A percentile compares a stretch with the other conserved stretches of the same genome.
Evolutionary conservation across 2,888 invertebrate genomes (phyloP).

Genomic region (Coenonympha arcania): DNA sequence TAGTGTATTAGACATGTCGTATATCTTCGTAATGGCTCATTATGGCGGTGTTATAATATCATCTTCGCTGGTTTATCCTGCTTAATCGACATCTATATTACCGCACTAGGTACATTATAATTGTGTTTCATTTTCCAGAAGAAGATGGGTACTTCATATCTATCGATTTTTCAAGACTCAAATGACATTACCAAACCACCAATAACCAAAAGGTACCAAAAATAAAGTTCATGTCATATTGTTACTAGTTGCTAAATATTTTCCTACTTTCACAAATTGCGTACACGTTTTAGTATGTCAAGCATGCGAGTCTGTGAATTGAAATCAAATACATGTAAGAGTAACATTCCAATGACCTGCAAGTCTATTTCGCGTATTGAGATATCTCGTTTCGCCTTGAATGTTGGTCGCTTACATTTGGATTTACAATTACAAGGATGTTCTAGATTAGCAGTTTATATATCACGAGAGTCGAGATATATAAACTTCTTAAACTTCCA

Average conservation of each 20-base stretch:
- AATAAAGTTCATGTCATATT: no score
- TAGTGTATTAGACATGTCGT: constrained; percentile 17
- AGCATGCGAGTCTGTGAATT: constrained; percentile 8
- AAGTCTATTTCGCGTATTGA: constrained; percentile 13
- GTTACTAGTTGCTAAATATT: neutral
- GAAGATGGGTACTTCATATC: no score
- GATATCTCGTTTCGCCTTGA: constrained; percentile 13
- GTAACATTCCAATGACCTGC: constrained; percentile 15
- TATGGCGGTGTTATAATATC: constrained; percentile 25
- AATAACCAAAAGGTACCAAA: no score
- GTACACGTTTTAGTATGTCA: constrained; percentile 8
- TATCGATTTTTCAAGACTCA: no score
- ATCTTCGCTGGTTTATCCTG: constrained; percentile 12
- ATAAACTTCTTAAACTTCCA: neutral
- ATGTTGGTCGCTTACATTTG: constrained; percentile 10
- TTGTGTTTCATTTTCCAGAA: no score
- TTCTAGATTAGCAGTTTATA: no score
- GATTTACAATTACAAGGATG: neutral
- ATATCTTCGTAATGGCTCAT: constrained; percentile 33
- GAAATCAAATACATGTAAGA: constrained; percentile 14
- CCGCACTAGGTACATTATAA: no score
- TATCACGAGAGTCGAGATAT: no score
- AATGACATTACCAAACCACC: no score
- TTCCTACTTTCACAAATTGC: neutral
- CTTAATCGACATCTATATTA: neutral